phyloP scores from a whole-genome alignment of 2,113 vertebrate genomes.

The Solenodon paradoxus region DNA sequence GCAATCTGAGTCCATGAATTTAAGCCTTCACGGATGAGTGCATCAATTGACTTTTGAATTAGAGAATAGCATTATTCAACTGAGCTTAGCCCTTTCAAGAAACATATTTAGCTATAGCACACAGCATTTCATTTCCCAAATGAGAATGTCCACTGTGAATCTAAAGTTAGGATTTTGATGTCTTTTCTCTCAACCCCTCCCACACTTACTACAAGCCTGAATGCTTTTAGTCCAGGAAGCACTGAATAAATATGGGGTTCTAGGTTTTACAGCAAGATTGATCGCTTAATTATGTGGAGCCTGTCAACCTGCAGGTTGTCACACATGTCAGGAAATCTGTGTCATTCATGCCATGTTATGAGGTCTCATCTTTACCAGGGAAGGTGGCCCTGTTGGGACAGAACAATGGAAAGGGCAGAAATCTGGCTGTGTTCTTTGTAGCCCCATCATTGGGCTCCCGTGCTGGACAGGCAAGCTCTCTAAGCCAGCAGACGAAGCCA shows the following conservation, averaged over 20 bases:
- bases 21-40: conserved; percentile 34
- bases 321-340: background rate
- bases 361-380: background rate
- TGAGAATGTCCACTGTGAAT: conserved; percentile 41
- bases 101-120: background rate
- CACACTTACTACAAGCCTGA: conserved; percentile 33
- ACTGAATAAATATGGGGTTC: conserved; percentile 21
- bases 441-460: accelerated
- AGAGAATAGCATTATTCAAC: conserved; percentile 44
- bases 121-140: conserved; percentile 29
- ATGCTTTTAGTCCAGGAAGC: conserved; percentile 1
- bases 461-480: background rate
- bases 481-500: background rate
- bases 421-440: accelerated
- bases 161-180: conserved; percentile 39
- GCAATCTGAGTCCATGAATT: conserved; percentile 7
- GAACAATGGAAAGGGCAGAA: background rate
- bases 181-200: conserved; percentile 26
- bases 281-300: conserved; percentile 28
- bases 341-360: background rate
- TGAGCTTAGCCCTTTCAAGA: conserved; percentile 37
- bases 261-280: conserved; percentile 6
- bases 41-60: conserved; percentile 46
- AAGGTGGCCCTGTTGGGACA: background rate
- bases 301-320: conserved; percentile 6